Evolutionary conservation across 2,888 invertebrate species (phyloP).

Genomic region (Mythimna impura): DNA sequence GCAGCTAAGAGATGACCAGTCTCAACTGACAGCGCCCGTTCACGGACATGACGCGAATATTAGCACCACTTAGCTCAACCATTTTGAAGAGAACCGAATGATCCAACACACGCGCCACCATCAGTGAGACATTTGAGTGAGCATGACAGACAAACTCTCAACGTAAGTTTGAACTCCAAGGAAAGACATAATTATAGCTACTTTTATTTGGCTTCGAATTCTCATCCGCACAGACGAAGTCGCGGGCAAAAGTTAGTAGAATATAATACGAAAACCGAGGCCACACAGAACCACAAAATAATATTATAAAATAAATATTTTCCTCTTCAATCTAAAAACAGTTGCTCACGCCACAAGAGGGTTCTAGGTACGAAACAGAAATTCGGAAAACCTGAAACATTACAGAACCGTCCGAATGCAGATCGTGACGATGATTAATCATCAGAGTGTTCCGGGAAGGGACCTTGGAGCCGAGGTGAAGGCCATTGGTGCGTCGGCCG

Average conservation of each 20-base stretch:
- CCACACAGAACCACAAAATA: background rate
- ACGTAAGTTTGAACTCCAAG: background rate
- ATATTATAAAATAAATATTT: conserved; percentile 23
- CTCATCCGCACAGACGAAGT: too few relatives aligned
- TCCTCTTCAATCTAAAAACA: conserved; percentile 26
- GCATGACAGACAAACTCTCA: too few relatives aligned
- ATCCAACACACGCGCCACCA: too few relatives aligned
- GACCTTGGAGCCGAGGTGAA: conserved; percentile 83
- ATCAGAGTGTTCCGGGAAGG: conserved; percentile 66
- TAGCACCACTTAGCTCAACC: too few relatives aligned
- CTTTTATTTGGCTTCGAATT: too few relatives aligned
- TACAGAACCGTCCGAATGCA: conserved; percentile 55
- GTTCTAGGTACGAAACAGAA: conserved; percentile 56
- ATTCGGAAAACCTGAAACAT: conserved; percentile 47
- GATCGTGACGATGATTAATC: conserved; percentile 68
- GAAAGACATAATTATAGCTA: background rate
- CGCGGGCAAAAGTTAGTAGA: too few relatives aligned
- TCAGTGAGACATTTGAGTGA: too few relatives aligned
- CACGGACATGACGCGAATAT: too few relatives aligned
- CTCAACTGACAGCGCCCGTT: too few relatives aligned
- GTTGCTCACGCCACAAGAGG: conserved; percentile 27
- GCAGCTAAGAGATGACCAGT: too few relatives aligned
- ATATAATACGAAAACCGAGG: background rate
- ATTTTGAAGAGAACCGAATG: too few relatives aligned
- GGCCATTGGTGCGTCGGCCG: conserved; percentile 80